phyloP scores from a whole-genome alignment of 1,140 invertebrate species.

The Contarinia nasturtii region DNA sequence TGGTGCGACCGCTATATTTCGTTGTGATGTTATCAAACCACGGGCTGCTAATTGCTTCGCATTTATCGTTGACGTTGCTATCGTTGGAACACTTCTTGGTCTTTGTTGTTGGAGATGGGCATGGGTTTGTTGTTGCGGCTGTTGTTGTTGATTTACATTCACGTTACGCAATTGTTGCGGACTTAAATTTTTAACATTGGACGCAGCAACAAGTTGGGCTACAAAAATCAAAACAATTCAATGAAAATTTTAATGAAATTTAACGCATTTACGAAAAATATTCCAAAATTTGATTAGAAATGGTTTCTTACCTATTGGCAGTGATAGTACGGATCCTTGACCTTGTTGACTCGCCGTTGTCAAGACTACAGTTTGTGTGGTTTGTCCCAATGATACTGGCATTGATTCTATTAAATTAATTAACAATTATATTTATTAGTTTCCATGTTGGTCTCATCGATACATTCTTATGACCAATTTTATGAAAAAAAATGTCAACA shows the following conservation, averaged over 20 bases:
- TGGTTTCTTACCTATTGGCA: constrained; percentile 41
- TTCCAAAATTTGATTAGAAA: constrained; percentile 30
- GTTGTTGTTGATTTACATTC: constrained; percentile 8
- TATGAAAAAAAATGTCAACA: too few species aligned
- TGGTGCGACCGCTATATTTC: constrained; percentile 32
- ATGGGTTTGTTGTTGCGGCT: constrained; percentile 4
- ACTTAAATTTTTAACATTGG: constrained; percentile 37
- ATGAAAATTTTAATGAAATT: neutral
- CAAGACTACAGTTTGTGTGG: constrained; percentile 39
- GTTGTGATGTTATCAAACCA: constrained; percentile 27
- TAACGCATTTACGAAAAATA: too few species aligned
- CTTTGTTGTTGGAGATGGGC: constrained; percentile 31
- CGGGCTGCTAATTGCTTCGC: constrained; percentile 27
- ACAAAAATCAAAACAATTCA: constrained; percentile 7
- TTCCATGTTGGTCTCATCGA: too few species aligned
- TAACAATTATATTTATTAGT: neutral
- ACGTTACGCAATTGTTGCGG: constrained; percentile 34
- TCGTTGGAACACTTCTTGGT: constrained; percentile 28
- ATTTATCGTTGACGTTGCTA: constrained; percentile 28
- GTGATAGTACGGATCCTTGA: constrained; percentile 27
- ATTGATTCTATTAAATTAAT: too few species aligned
- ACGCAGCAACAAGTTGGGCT: constrained; percentile 44
- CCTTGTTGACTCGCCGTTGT: constrained; percentile 18
- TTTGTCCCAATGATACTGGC: neutral
- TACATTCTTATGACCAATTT: too few species aligned